Percentiles rank a stretch among this genome's conserved stretches.
Conservation (phyloP, 2,888 invertebrate species). For the Hoplodrina ambigua region DNA sequence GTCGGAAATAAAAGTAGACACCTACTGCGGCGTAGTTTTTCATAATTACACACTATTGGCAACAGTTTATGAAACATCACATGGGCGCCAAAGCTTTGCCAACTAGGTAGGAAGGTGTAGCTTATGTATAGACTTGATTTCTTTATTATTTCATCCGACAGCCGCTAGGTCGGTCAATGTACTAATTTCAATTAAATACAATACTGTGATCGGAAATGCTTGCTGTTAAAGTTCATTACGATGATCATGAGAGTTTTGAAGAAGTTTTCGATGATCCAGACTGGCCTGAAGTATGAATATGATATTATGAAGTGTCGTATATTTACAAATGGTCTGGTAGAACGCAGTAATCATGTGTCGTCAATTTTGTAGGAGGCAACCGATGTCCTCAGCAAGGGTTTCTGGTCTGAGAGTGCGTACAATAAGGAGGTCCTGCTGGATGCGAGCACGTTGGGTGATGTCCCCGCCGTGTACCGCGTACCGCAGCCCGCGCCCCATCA, state of each 20-base stretch:
- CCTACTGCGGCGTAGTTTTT: conserved; percentile 60
- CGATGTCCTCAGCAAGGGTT: conserved; percentile 77
- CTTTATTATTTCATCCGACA: conserved; percentile 70
- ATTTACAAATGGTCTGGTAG: background rate
- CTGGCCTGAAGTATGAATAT: conserved; percentile 37
- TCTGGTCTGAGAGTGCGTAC: conserved; percentile 76
- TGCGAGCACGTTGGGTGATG: conserved; percentile 91
- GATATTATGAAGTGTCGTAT: background rate
- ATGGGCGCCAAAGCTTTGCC: conserved; percentile 69
- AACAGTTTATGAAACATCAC: conserved; percentile 65
- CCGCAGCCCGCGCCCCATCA: conserved; percentile 91
- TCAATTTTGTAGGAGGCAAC: conserved; percentile 76
- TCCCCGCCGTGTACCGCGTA: conserved; percentile 92
- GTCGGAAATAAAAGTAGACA: conserved; percentile 34
- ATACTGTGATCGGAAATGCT: conserved; percentile 53
- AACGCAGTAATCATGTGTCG: conserved; percentile 37
- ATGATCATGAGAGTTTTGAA: conserved; percentile 48
- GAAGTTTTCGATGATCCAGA: conserved; percentile 58
- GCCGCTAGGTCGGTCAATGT: conserved; percentile 70
- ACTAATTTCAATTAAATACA: conserved; percentile 44
- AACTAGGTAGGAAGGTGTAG: conserved; percentile 64
- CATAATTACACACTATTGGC: conserved; percentile 61
- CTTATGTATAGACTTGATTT: conserved; percentile 64
- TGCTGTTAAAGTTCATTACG: conserved; percentile 49
- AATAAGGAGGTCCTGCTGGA: conserved; percentile 87